phyloP scores from a whole-genome alignment of 2,797 vertebrate genomes.

The Coracias cyanogaster region DNA sequence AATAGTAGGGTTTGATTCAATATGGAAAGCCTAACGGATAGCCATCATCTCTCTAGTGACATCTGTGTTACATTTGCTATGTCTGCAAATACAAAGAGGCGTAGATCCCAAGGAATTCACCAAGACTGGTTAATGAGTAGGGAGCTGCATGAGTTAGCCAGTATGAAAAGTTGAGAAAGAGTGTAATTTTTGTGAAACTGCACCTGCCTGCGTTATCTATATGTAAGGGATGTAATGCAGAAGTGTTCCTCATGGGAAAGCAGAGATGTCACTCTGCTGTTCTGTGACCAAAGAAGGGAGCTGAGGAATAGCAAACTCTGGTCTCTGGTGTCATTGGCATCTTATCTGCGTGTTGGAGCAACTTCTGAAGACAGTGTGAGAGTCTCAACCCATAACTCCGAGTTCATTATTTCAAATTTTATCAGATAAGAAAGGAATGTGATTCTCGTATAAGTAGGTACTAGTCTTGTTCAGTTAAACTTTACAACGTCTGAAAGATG shows the following conservation, averaged over 20 bases:
- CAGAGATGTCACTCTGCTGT: neutral
- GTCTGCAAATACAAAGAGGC: neutral
- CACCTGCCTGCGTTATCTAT: fast-evolving
- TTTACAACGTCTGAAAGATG: neutral
- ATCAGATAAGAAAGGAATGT: neutral
- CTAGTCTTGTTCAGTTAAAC: neutral
- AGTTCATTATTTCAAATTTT: fast-evolving
- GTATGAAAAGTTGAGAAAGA: neutral
- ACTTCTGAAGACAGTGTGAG: neutral
- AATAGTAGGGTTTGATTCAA: neutral
- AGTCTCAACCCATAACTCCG: neutral
- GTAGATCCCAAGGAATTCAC: neutral
- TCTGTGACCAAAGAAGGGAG: neutral
- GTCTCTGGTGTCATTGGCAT: neutral
- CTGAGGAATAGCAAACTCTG: neutral
- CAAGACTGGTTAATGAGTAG: neutral
- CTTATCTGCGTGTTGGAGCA: neutral
- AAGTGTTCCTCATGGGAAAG: neutral
- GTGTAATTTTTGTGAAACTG: neutral
- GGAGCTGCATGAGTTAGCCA: neutral
- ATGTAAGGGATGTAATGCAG: neutral
- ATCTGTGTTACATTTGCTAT: neutral
- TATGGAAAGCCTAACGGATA: neutral
- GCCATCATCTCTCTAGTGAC: neutral
- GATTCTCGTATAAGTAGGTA: neutral